These are phyloP conservation scores for Andrena bicolor DNA, from an alignment of 2,888 invertebrate genomes.

Conservation along the genomic window DNA sequence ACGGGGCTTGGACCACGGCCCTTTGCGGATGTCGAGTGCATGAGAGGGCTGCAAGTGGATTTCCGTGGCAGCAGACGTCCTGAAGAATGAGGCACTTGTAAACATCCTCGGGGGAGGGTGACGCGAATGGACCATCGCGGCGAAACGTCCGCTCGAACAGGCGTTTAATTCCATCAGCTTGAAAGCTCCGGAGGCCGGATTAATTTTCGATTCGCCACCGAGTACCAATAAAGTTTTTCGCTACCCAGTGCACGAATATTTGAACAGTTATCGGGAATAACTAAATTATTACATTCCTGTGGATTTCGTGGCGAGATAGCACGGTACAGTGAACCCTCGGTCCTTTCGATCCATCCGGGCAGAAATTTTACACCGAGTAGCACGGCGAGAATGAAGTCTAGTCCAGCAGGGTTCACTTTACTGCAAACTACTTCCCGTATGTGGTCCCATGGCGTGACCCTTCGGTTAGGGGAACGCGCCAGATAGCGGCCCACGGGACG, in stretches of 20 bases:
- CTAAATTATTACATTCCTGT: conserved; percentile 45
- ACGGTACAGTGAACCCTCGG: not conserved
- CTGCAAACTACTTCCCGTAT: no score
- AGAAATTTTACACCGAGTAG: no score
- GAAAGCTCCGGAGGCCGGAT: no score
- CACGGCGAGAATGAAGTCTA: no score
- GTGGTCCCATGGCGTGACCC: no score
- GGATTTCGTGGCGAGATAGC: not conserved
- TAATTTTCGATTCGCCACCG: not conserved
- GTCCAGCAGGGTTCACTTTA: no score
- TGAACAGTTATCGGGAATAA: conserved; percentile 20
- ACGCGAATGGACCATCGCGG: not conserved
- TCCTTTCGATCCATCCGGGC: no score
- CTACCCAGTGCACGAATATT: not conserved
- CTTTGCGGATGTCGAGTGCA: conserved; percentile 47
- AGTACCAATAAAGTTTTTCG: conserved; percentile 1
- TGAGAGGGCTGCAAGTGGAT: conserved; percentile 46
- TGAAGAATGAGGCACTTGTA: conserved; percentile 51
- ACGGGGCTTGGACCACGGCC: conserved; percentile 50
- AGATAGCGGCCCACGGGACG: not conserved
- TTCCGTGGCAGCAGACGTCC: conserved; percentile 28
- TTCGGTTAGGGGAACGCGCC: not conserved
- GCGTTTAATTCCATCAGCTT: not conserved
- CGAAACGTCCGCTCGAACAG: not conserved
- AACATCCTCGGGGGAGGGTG: conserved; percentile 10